A percentile compares a stretch with the other conserved stretches of the same genome.
These are phyloP conservation scores for Luperina testacea DNA, from an alignment of 2,888 invertebrate species.

Conservation along the genomic window DNA sequence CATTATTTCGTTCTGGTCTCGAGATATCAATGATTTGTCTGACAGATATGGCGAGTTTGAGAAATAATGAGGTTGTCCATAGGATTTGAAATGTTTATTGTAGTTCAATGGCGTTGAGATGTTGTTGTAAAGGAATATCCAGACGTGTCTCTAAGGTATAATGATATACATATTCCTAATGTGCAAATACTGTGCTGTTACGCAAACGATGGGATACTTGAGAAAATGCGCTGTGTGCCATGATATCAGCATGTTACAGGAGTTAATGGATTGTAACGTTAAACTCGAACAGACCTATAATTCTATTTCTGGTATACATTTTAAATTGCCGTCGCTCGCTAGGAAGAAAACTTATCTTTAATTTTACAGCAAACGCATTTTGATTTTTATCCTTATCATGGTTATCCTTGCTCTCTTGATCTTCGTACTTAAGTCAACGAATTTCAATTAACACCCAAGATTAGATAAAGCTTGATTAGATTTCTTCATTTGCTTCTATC, in stretches of 20 bases:
- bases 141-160: not conserved
- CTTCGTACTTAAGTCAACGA: not conserved
- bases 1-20: conserved; percentile 59
- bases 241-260: not conserved
- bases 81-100: conserved; percentile 38
- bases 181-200: not conserved
- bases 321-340: not conserved
- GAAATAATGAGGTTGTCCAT: conserved; percentile 51
- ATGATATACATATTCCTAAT: not conserved
- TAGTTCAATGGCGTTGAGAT: not conserved
- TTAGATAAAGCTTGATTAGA: conserved; percentile 34
- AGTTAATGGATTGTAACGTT: not conserved
- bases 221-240: not conserved
- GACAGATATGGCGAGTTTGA: conserved; percentile 53
- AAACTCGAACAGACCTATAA: not conserved
- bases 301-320: not conserved
- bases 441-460: conserved; percentile 38
- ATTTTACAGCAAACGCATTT: not conserved
- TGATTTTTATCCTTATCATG: not conserved
- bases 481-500: conserved; percentile 22
- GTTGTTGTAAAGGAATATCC: not conserved
- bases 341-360: not conserved
- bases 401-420: conserved; percentile 16
- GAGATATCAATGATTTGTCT: conserved; percentile 53
- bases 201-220: not conserved